Evolutionary conservation across 1,140 invertebrate species (phyloP), one percentile per base, ranked within the genome.

Genomic region (Brachionus rubens): DNA sequence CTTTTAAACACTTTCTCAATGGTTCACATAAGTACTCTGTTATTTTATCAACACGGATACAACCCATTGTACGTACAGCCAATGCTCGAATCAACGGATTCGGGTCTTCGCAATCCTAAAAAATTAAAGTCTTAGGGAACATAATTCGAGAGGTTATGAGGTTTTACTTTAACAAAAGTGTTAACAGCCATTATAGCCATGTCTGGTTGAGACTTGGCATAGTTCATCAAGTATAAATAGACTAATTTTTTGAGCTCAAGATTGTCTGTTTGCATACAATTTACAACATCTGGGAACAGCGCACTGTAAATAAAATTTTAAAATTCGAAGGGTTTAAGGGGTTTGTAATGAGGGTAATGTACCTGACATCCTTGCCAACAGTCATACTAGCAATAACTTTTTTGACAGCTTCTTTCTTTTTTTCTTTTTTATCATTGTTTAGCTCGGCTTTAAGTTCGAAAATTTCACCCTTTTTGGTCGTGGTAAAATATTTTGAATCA

Each of bases 371-470:
- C 82, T 89, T 89, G 56, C 97, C 97, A 75, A 99, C 97, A 26
- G 97, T 99, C 97, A 99, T 99, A 78, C 94, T 98, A 76, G 97
- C 97, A 83, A 99, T 99, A 0, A 99, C 96, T 89, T 99, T 99
- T 84, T 99, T 99, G 0, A 99, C 96, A 78, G 97, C 97, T 86
- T 99, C 97, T 83, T 96, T 92, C 83, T 99, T 98, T 87, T 99
- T 99, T 82, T 99, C 96, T 83, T 99, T 99, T 85, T 99, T 99
- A 81, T 99, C 97, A 88, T 94, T 98, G 83, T 99, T 99, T 14
- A 99, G 87, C 84, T 99, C 97, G 48, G 93, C 97, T 86, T 99
- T 99, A 41, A 99, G 86, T 86, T 99, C 95, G 86, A 97, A 98
- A 81, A 98, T 97, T 88, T 98, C 95, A 80, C 94, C 96, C 85